A percentile compares a stretch with the other conserved stretches of the same genome.
Conservation (phyloP, 2,797 vertebrate species). For the Discoglossus pictus region DNA sequence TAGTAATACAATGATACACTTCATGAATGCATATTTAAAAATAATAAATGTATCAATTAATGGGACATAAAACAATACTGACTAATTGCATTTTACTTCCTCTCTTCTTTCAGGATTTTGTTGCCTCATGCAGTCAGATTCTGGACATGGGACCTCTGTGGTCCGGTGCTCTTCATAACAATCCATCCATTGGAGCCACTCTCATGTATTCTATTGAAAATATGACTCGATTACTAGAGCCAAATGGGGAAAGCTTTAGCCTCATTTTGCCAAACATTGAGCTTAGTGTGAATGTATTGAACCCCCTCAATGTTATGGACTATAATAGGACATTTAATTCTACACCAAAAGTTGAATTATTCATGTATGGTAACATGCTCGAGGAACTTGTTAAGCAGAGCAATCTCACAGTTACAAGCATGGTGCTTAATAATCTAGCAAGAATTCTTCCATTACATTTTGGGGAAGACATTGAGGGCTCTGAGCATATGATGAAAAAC, state of each 20-base stretch:
- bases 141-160: conserved; percentile 53
- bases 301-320: neutral
- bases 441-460: conserved; percentile 51
- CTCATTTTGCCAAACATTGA: conserved; percentile 45
- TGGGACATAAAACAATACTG: no score
- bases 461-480: conserved; percentile 7
- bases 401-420: conserved; percentile 48
- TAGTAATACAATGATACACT: no score
- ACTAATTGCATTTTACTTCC: neutral
- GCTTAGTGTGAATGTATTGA: conserved; percentile 40
- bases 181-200: conserved; percentile 13
- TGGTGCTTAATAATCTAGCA: conserved; percentile 54
- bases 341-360: neutral
- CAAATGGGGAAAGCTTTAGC: conserved; percentile 23
- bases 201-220: conserved; percentile 58
- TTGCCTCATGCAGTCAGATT: conserved; percentile 53
- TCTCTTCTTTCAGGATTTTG: conserved; percentile 48
- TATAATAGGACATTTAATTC: conserved; percentile 52
- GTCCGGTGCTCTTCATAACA: conserved; percentile 29
- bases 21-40: no score
- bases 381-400: neutral
- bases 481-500: conserved; percentile 42
- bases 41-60: no score
- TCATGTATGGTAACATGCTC: conserved; percentile 41
- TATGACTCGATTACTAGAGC: conserved; percentile 43